These are phyloP conservation scores for Diorhabda sublineata DNA, from an alignment of 1,140 invertebrate species.

Conservation along the genomic window DNA sequence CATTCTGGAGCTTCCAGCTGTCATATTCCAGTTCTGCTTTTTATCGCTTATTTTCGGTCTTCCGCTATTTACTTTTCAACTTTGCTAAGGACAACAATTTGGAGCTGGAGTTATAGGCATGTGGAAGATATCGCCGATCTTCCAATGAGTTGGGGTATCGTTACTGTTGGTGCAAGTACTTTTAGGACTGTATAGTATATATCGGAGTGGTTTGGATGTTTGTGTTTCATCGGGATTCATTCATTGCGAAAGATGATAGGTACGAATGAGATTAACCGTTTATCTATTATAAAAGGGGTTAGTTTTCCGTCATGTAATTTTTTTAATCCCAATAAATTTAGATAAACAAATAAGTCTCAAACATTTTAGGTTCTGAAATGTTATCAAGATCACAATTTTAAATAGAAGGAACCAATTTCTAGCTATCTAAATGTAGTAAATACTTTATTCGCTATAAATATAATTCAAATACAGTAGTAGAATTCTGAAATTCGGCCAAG, in stretches of 20 bases:
- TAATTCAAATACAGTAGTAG: too few relatives aligned
- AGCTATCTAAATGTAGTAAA: too few relatives aligned
- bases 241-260: constrained; percentile 72
- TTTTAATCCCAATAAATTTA: too few relatives aligned
- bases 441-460: too few relatives aligned
- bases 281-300: constrained; percentile 61
- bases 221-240: constrained; percentile 83
- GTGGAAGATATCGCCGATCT: constrained; percentile 90
- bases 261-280: constrained; percentile 80
- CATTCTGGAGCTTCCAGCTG: constrained; percentile 78
- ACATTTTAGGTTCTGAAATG: too few relatives aligned
- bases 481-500: too few relatives aligned
- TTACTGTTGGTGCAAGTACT: constrained; percentile 74
- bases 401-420: too few relatives aligned
- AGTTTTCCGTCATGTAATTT: constrained; percentile 24
- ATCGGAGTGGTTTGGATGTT: constrained; percentile 86
- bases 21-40: constrained; percentile 83
- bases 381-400: too few relatives aligned
- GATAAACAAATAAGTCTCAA: too few relatives aligned
- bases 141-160: constrained; percentile 77
- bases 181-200: constrained; percentile 78
- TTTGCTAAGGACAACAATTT: constrained; percentile 80
- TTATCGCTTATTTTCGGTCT: constrained; percentile 80
- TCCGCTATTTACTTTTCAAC: constrained; percentile 78
- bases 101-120: constrained; percentile 82